Conservation (phyloP, 2,888 invertebrate species). For the Rhagonycha lutea region DNA sequence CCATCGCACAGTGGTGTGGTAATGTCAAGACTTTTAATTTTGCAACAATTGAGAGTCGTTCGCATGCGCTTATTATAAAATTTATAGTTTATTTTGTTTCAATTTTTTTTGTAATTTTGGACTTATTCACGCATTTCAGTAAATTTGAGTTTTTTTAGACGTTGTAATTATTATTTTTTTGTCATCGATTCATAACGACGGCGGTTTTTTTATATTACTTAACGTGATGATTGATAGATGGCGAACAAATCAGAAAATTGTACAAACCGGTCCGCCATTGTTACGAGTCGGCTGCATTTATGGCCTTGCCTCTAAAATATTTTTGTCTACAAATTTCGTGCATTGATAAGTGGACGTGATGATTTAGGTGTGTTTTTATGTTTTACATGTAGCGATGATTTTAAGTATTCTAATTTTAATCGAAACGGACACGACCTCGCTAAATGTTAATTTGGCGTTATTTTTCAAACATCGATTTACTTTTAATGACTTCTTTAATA, state of each 20-base stretch:
- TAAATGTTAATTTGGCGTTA: slow-evolving; percentile 32
- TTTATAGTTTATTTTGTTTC: not conserved
- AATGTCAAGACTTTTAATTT: slow-evolving; percentile 17
- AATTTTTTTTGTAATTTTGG: not conserved
- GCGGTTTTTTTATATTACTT: not conserved
- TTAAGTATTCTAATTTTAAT: slow-evolving; percentile 5
- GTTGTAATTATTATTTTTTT: not conserved
- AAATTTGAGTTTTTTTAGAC: not conserved
- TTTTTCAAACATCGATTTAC: slow-evolving; percentile 52
- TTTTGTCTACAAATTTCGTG: slow-evolving; percentile 43
- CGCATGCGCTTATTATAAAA: slow-evolving; percentile 14
- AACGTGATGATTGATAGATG: slow-evolving; percentile 44
- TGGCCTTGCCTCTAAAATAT: slow-evolving; percentile 50
- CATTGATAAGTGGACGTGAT: slow-evolving; percentile 20
- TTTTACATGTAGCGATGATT: slow-evolving; percentile 32
- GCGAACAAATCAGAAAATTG: slow-evolving; percentile 47
- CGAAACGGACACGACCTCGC: slow-evolving; percentile 12
- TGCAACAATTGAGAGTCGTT: not conserved
- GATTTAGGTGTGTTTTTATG: slow-evolving; percentile 42
- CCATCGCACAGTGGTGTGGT: slow-evolving; percentile 29
- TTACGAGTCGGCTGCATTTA: slow-evolving; percentile 52
- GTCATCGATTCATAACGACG: not conserved
- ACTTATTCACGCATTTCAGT: not conserved
- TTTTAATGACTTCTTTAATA: slow-evolving; percentile 46
- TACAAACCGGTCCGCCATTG: slow-evolving; percentile 56